Conservation (phyloP, 2,113 vertebrate genomes). For the Rhinolophus ferrumequinum region DNA sequence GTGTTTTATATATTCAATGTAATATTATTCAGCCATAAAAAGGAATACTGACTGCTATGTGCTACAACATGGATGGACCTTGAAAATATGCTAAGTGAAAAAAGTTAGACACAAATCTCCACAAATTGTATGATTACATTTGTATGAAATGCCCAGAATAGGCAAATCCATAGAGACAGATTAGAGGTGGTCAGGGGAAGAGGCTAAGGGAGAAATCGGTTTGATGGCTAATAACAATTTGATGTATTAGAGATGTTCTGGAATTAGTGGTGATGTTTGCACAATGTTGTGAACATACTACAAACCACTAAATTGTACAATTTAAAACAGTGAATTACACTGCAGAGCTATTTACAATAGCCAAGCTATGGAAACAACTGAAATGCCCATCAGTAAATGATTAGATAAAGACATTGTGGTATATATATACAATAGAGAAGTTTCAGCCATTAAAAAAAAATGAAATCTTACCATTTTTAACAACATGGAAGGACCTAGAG, state of each 20-base stretch:
- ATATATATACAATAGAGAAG: no score
- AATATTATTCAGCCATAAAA: background rate
- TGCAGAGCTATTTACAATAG: no score
- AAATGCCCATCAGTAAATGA: no score
- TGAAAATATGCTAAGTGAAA: background rate
- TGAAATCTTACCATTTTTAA: no score
- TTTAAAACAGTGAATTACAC: background rate
- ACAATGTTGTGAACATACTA: background rate
- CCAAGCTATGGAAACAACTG: no score
- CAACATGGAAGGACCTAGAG: no score
- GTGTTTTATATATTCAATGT: background rate
- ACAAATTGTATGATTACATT: background rate
- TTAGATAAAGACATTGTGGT: no score
- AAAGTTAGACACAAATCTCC: background rate
- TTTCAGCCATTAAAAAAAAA: no score
- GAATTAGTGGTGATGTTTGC: background rate
- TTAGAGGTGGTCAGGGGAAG: background rate
- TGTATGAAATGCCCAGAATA: background rate
- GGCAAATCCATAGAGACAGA: background rate
- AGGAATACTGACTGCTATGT: fast-evolving
- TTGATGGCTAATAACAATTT: background rate
- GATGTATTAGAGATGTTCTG: background rate
- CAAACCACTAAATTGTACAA: background rate
- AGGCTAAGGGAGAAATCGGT: background rate
- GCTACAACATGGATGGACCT: background rate